Conservation (phyloP, 2,113 vertebrate genomes). For the Melanerpes formicivorus region DNA sequence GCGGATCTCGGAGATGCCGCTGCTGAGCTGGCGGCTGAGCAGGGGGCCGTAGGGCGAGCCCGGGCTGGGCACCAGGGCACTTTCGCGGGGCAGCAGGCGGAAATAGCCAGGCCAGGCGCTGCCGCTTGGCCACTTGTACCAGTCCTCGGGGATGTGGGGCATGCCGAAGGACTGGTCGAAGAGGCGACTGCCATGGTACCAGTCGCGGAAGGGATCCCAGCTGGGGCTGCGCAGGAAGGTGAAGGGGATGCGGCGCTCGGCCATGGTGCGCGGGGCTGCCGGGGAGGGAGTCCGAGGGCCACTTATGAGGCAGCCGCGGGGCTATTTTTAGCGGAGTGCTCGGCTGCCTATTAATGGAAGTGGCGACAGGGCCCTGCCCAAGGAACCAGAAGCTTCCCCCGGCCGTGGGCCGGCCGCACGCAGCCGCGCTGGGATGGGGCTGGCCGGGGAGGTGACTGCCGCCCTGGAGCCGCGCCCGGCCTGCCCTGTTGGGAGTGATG, state of each 20-base stretch:
- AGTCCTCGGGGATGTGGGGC: slow-evolving; percentile 86
- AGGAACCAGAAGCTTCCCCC: slow-evolving; percentile 29
- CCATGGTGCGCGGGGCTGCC: slow-evolving; percentile 72
- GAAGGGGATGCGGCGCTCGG: slow-evolving; percentile 92
- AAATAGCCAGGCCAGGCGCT: slow-evolving; percentile 89
- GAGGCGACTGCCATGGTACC: slow-evolving; percentile 89
- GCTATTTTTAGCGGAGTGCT: slow-evolving; percentile 79
- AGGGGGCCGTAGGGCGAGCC: slow-evolving; percentile 70
- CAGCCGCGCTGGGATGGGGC: not conserved
- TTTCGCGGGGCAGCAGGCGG: slow-evolving; percentile 73
- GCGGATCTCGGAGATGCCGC: slow-evolving; percentile 93
- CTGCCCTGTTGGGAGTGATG: slow-evolving; percentile 16
- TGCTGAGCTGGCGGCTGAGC: slow-evolving; percentile 90
- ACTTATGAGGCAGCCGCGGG: slow-evolving; percentile 66
- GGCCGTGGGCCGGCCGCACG: not conserved
- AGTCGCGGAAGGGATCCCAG: slow-evolving; percentile 97
- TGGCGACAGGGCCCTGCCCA: slow-evolving; percentile 37
- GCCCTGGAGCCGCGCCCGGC: slow-evolving; percentile 21
- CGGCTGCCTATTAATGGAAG: slow-evolving; percentile 81
- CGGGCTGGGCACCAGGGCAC: not conserved
- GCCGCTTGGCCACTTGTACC: slow-evolving; percentile 80
- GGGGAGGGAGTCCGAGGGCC: not conserved
- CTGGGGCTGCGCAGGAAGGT: slow-evolving; percentile 86
- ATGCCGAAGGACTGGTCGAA: slow-evolving; percentile 95
- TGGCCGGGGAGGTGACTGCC: not conserved